phyloP scores from a whole-genome alignment of 2,797 vertebrate genomes.

The Bucorvus abyssinicus region DNA sequence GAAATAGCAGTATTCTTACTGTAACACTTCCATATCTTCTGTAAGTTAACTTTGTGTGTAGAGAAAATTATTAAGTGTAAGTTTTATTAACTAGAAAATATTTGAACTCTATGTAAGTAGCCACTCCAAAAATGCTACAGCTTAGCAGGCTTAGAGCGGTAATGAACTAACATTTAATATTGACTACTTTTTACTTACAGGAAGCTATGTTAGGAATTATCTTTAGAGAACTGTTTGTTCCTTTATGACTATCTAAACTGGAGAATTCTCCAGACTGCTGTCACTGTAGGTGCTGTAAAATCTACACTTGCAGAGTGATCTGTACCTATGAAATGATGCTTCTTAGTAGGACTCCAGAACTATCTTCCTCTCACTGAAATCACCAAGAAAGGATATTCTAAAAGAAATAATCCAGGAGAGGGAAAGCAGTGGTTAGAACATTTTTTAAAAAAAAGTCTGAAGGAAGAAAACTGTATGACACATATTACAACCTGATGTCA shows the following conservation, averaged over 20 bases:
- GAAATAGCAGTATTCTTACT: not conserved
- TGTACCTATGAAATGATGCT: not conserved
- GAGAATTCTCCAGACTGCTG: not conserved
- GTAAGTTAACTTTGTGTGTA: not conserved
- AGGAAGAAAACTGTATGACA: not conserved
- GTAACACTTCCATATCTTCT: not conserved
- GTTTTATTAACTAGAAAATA: not conserved
- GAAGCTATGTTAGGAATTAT: not conserved
- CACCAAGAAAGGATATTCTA: not conserved
- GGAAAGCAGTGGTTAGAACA: not conserved
- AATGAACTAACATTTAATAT: not conserved
- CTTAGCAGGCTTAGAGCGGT: not conserved
- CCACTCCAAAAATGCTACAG: not conserved
- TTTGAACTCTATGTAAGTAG: not conserved
- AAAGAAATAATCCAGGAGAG: not conserved
- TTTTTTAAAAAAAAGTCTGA: not conserved
- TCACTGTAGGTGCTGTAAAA: not conserved
- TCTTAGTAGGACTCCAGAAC: not conserved
- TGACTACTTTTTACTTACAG: not conserved
- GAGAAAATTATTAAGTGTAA: not conserved
- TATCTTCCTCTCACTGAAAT: not conserved
- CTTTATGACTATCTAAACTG: not conserved
- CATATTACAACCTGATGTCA: not conserved
- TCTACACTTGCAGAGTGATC: not conserved
- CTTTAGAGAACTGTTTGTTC: not conserved